Base-by-base conservation (phyloP, 2,113 vertebrate genomes). In the Pseudopipra pipra region DNA sequence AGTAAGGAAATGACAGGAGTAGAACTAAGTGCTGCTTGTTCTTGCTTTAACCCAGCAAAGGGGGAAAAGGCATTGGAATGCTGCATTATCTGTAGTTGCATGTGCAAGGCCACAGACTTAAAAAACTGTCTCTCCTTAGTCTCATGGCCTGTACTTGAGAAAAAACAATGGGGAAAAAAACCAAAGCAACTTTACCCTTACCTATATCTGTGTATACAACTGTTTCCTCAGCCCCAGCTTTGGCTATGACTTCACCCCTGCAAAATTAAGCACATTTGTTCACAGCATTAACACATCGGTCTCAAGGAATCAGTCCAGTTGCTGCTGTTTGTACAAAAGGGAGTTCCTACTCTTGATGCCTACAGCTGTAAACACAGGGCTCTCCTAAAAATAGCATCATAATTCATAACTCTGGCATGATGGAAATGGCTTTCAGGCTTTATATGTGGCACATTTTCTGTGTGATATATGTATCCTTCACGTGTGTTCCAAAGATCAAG, bases 231-330 rank as follows among this genome's bases (percentile, higher is more conserved):
- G 97, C 24, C 47, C 98, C 98, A 11, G 99, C 99, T 97, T 98
- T 99, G 51, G 98, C 98, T 67, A 99, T 90, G 41, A 99, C 98
- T 54, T 99, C 99, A n/a, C 99, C 99, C 99, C 99, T 99, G 97
- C 13, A 98, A 97, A 74, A 95, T 94, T 7, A 97, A 86, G 61
- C 51, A 96, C 81, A 94, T 75, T 92, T 89, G 76, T 95, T 95
- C 52, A 56, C n/a, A 77, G 79, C 44, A 61, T 93, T 92, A 86
- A 44, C 63, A 85, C 35, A n/a, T 0, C 63, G n/a, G 27, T 27
- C 39, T 88, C 46, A 23, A 85, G 74, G 67, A 59, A 73, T 66
- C 82, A 27, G 47, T 77, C 47, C 89, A 95, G 89, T 81, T 95
- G 89, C 76, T 95, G 86, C 80, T 81, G 80, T 85, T 89, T 33